A percentile compares a stretch with the other conserved stretches of the same genome.
Evolutionary conservation across 2,797 vertebrate species (phyloP).

Genomic region (Enteromius viviparus): DNA sequence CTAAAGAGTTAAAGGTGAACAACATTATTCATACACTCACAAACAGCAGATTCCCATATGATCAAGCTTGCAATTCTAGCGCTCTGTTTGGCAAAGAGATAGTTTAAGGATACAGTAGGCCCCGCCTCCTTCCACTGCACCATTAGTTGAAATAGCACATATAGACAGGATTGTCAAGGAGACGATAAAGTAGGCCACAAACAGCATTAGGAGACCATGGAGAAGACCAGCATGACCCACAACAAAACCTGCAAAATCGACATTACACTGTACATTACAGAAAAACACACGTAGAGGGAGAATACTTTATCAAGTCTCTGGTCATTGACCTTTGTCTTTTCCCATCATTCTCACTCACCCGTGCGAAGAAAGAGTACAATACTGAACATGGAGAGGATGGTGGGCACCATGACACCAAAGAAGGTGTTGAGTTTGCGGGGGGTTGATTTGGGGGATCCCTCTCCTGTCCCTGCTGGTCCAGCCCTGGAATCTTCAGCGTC

Average conservation of each 20-base stretch:
- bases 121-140: conserved; percentile 88
- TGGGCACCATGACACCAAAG: conserved; percentile 92
- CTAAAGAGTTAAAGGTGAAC: conserved; percentile 16
- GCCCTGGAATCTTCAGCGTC: conserved; percentile 61
- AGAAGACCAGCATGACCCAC: conserved; percentile 89
- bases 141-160: conserved; percentile 93
- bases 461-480: conserved; percentile 52
- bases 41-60: background rate
- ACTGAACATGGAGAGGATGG: conserved; percentile 93
- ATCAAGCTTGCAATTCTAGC: background rate
- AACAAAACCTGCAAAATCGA: conserved; percentile 78
- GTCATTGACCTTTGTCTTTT: background rate
- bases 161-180: conserved; percentile 89
- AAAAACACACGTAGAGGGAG: background rate
- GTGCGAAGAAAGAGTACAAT: conserved; percentile 90
- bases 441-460: conserved; percentile 45
- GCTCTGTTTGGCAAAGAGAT: background rate
- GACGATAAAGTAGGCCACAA: conserved; percentile 89
- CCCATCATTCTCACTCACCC: conserved; percentile 72
- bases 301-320: background rate
- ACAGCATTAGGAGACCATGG: conserved; percentile 87
- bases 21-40: background rate
- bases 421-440: conserved; percentile 85
- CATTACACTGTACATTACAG: background rate
- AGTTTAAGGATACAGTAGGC: conserved; percentile 90